phyloP scores from a whole-genome alignment of 2,113 vertebrate genomes.

The Phainopepla nitens region DNA sequence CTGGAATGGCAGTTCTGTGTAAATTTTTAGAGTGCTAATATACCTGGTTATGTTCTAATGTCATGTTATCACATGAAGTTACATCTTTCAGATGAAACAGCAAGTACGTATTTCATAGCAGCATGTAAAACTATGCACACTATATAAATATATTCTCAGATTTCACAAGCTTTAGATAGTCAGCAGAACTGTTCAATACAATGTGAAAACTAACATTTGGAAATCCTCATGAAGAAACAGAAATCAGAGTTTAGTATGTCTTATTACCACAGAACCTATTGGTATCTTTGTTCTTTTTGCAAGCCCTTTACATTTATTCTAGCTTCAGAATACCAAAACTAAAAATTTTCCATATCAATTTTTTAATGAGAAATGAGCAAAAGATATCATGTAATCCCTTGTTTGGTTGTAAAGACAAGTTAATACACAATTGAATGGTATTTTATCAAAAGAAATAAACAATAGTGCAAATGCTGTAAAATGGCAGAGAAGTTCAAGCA shows the following conservation, averaged over 20 bases:
- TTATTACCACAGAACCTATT: neutral
- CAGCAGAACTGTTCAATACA: neutral
- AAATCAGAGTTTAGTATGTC: neutral
- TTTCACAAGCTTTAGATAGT: neutral
- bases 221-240: neutral
- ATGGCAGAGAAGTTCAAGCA: neutral
- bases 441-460: neutral
- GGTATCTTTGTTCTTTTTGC: neutral
- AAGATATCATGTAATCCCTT: neutral
- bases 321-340: neutral
- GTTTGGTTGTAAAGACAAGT: neutral
- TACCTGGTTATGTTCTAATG: neutral
- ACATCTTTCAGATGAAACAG: neutral
- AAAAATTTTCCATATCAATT: neutral
- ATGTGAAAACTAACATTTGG: neutral
- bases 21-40: neutral
- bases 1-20: neutral
- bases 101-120: neutral
- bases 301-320: neutral
- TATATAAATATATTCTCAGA: neutral
- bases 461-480: neutral
- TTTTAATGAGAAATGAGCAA: neutral
- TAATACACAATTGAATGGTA: neutral
- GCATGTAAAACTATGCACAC: neutral
- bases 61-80: neutral